Conservation (phyloP, 1,140 invertebrate species). For the Papilio polytes region DNA sequence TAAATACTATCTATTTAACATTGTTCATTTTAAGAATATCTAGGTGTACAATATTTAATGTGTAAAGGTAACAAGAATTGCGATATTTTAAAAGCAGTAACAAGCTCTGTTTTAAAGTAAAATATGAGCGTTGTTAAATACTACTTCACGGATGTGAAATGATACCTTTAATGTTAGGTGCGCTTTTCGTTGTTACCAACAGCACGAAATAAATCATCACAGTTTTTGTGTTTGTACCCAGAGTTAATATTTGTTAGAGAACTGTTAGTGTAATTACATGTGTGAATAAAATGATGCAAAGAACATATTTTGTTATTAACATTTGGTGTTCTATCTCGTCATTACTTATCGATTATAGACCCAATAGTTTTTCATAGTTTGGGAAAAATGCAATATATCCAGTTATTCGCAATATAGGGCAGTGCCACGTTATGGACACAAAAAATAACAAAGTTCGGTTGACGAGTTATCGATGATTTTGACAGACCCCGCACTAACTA, state of each 20-base stretch:
- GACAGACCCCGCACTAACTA: conserved; percentile 18
- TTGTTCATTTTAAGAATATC: not conserved
- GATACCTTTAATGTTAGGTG: conserved; percentile 1
- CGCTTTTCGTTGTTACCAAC: not conserved
- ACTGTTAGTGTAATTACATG: too few species aligned
- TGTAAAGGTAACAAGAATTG: not conserved
- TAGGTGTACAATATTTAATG: not conserved
- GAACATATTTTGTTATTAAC: too few species aligned
- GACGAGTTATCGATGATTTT: conserved; percentile 23
- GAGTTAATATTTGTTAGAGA: not conserved
- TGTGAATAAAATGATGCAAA: too few species aligned
- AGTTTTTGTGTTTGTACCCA: not conserved
- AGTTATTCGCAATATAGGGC: not conserved
- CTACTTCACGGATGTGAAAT: conserved; percentile 8
- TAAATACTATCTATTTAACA: not conserved
- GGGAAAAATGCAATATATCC: not conserved
- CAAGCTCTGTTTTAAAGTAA: conserved; percentile 4
- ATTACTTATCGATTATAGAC: too few species aligned
- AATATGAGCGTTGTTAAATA: conserved; percentile 13
- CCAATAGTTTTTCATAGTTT: not conserved
- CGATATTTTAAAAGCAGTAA: not conserved
- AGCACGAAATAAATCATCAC: not conserved
- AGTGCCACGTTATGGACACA: not conserved
- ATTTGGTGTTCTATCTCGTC: too few species aligned
- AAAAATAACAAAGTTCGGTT: conserved; percentile 14